Evolutionary conservation across 2,888 invertebrate genomes (phyloP).

Genomic region (Aphidoletes aphidimyza): DNA sequence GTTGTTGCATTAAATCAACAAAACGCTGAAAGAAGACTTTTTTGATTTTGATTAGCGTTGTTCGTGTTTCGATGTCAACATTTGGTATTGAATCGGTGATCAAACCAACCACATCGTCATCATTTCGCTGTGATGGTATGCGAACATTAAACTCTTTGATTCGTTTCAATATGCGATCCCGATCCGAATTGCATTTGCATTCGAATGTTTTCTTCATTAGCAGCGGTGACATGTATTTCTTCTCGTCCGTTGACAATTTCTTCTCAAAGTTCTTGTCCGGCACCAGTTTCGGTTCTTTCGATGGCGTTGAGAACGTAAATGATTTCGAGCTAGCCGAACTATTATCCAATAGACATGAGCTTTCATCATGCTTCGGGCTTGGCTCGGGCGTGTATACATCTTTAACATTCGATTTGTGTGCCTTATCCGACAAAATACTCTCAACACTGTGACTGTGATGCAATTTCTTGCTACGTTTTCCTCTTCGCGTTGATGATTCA

Average conservation of each 20-base stretch:
- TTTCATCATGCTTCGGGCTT: not conserved
- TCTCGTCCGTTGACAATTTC: conserved; percentile 6
- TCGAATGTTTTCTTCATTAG: conserved; percentile 27
- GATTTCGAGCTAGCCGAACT: not conserved
- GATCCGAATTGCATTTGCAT: not conserved
- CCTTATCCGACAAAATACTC: not conserved
- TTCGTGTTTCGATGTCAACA: not conserved
- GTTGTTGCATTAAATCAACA: not conserved
- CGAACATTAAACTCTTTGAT: not conserved
- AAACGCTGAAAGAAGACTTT: conserved; percentile 8
- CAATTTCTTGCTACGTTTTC: not conserved
- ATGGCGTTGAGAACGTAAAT: not conserved
- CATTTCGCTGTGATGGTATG: not conserved
- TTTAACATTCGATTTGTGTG: not conserved
- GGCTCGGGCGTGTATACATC: not conserved
- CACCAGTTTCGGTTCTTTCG: not conserved
- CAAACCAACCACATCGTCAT: conserved; percentile 1
- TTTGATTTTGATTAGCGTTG: conserved; percentile 15
- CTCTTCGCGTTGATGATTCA: not conserved
- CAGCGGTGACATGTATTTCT: conserved; percentile 29
- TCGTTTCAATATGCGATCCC: not conserved
- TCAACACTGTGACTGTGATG: not conserved
- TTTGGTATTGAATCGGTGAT: not conserved
- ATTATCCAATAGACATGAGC: not conserved
- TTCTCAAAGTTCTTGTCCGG: not conserved